Conservation (phyloP, 2,797 vertebrate genomes). For the Pseudochromis fuscus region DNA sequence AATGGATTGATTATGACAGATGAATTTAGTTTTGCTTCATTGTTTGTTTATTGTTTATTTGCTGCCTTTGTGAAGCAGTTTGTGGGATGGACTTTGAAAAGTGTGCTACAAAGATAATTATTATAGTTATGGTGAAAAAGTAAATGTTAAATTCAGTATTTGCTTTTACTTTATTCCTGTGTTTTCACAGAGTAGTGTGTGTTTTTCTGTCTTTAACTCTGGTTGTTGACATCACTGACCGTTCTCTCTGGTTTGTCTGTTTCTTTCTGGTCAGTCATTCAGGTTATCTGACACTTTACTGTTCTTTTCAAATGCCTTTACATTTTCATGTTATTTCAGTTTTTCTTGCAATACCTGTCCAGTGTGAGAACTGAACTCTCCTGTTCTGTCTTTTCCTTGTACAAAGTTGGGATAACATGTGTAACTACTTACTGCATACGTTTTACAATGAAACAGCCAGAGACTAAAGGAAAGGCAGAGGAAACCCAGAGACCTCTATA, state of each 20-base stretch:
- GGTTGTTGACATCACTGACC: conserved; percentile 21
- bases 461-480: conserved; percentile 69
- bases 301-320: conserved; percentile 2
- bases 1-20: too few relatives aligned
- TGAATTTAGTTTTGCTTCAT: too few relatives aligned
- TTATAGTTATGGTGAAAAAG: too few relatives aligned
- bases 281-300: conserved; percentile 1
- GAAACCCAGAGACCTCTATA: conserved; percentile 67
- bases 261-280: background rate
- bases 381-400: conserved; percentile 15
- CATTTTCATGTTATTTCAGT: background rate
- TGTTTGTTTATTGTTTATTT: too few relatives aligned
- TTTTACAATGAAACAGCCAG: conserved; percentile 69
- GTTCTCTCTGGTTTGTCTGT: conserved; percentile 32
- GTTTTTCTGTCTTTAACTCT: conserved; percentile 4
- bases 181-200: background rate
- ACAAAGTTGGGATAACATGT: conserved; percentile 63
- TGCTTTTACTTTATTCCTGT: background rate
- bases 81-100: too few relatives aligned
- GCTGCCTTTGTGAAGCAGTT: too few relatives aligned
- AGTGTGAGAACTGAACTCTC: background rate
- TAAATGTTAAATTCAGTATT: conserved; percentile 5
- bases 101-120: too few relatives aligned
- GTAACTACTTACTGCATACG: conserved; percentile 67
- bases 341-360: background rate